These are phyloP conservation scores for Eulemur rufifrons DNA, from an alignment of 2,113 vertebrate species.

Conservation along the genomic window DNA sequence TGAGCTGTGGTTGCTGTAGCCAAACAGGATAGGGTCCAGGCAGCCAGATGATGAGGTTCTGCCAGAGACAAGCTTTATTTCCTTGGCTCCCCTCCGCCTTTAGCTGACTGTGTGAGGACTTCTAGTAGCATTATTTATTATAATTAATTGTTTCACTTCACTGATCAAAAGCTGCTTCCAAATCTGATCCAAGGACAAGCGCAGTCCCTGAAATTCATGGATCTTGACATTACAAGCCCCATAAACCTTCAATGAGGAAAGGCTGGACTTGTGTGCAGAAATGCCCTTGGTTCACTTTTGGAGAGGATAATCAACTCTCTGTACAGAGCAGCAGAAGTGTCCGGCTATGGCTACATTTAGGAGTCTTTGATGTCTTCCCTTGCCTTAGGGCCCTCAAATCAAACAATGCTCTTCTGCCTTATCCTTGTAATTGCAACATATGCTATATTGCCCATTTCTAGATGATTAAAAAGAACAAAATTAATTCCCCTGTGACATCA, in stretches of 20 bases:
- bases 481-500: not conserved
- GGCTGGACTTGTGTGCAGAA: constrained; percentile 70
- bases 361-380: constrained; percentile 34
- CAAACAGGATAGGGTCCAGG: constrained; percentile 35
- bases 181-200: constrained; percentile 79
- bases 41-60: constrained; percentile 8
- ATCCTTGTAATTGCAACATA: constrained; percentile 44
- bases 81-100: constrained; percentile 60
- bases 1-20: not conserved
- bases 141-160: constrained; percentile 85
- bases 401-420: constrained; percentile 57
- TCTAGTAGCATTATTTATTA: constrained; percentile 75
- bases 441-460: constrained; percentile 35
- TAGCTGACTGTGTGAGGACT: constrained; percentile 50
- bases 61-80: constrained; percentile 54
- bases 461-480: constrained; percentile 38
- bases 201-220: constrained; percentile 81
- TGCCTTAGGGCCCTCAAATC: not conserved
- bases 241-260: constrained; percentile 85
- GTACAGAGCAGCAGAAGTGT: not conserved
- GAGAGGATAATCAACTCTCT: constrained; percentile 53
- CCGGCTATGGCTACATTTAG: not conserved
- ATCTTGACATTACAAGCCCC: constrained; percentile 84
- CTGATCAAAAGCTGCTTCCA: constrained; percentile 77
- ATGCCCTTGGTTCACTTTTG: constrained; percentile 67